Conservation (phyloP, 2,888 invertebrate species). For the Sisyra terminalis region DNA sequence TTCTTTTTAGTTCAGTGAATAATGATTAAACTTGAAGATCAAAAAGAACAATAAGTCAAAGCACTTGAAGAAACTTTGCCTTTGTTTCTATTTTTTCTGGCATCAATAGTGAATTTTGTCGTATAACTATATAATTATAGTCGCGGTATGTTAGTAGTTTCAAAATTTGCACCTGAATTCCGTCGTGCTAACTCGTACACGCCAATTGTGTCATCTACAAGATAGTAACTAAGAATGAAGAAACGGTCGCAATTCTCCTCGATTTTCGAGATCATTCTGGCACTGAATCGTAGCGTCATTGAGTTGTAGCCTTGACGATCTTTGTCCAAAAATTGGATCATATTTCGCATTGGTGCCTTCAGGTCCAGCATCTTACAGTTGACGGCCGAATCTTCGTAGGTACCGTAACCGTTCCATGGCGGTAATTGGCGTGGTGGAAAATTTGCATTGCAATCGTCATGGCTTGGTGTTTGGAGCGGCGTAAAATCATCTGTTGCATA, state of each 20-base stretch:
- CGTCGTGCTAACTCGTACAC: conserved; percentile 60
- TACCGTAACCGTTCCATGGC: conserved; percentile 84
- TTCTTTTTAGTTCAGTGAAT: too few relatives aligned
- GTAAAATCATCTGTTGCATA: conserved; percentile 54
- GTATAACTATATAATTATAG: too few relatives aligned
- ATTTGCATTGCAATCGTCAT: conserved; percentile 14
- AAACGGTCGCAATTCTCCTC: conserved; percentile 44
- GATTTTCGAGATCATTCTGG: conserved; percentile 55
- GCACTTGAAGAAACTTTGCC: too few relatives aligned
- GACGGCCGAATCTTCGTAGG: conserved; percentile 76
- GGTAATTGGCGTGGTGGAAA: conserved; percentile 38
- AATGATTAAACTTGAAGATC: too few relatives aligned
- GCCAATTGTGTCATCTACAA: conserved; percentile 71
- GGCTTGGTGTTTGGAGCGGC: conserved; percentile 33
- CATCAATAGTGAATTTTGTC: neutral
- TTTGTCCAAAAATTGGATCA: conserved; percentile 62
- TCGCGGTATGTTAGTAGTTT: too few relatives aligned
- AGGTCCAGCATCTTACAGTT: conserved; percentile 71
- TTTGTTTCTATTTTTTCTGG: too few relatives aligned
- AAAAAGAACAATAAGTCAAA: too few relatives aligned
- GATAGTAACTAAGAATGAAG: conserved; percentile 66
- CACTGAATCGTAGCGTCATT: conserved; percentile 62
- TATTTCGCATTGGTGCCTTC: conserved; percentile 58
- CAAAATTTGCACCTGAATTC: too few relatives aligned
- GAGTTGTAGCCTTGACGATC: conserved; percentile 67